These are phyloP conservation scores for Fragum whitleyi DNA, from an alignment of 2,888 invertebrate species.

Conservation along the genomic window DNA sequence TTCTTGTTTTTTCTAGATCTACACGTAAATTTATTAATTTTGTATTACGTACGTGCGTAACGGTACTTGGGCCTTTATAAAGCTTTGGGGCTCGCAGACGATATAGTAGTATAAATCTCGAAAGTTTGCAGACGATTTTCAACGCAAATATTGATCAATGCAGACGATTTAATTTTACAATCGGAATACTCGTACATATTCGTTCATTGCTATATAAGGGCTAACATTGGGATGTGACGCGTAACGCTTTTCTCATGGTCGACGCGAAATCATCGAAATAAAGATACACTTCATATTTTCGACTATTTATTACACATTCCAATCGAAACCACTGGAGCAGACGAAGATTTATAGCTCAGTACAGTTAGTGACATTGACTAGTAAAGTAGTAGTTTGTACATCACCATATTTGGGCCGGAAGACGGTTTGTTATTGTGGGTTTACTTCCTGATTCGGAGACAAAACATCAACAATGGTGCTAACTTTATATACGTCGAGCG, in stretches of 20 bases:
- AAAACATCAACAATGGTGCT: neutral
- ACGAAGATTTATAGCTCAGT: neutral
- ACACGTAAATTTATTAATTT: too few species aligned
- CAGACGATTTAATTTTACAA: neutral
- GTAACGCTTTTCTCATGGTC: neutral
- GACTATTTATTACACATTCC: slow-evolving; percentile 1
- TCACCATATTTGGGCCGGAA: neutral
- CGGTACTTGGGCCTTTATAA: too few species aligned
- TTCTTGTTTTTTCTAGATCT: too few species aligned
- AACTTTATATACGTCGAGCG: neutral
- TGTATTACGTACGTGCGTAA: too few species aligned
- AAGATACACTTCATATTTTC: slow-evolving; percentile 15
- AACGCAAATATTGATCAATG: too few species aligned
- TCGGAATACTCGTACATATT: slow-evolving; percentile 3
- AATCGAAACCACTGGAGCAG: neutral
- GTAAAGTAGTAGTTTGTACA: neutral
- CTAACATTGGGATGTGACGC: slow-evolving; percentile 5
- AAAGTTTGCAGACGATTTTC: neutral
- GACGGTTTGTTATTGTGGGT: neutral
- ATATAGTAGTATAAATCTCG: too few species aligned
- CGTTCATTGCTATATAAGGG: neutral
- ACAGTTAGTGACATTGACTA: neutral
- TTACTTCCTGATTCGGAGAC: slow-evolving; percentile 1
- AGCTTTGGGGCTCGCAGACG: too few species aligned
- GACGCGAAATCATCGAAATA: slow-evolving; percentile 3